Conservation (phyloP, 2,113 vertebrate genomes). For the Pampusana beccarii region DNA sequence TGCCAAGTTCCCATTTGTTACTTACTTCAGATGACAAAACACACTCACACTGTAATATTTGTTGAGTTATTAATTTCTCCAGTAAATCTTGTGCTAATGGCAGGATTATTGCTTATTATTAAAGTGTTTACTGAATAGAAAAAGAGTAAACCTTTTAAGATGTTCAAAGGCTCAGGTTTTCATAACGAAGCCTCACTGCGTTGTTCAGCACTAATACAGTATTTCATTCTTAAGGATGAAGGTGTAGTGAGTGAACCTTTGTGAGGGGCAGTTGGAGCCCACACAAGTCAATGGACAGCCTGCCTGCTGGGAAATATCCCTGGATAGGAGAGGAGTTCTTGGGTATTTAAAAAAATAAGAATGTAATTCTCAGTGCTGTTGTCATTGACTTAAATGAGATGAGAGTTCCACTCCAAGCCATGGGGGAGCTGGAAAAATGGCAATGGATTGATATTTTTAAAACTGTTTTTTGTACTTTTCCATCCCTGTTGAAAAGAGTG, state of each 20-base stretch:
- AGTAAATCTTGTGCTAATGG: neutral
- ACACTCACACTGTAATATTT: neutral
- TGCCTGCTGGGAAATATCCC: neutral
- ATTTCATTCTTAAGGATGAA: neutral
- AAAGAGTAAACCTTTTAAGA: neutral
- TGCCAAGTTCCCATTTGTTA: neutral
- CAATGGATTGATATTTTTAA: neutral
- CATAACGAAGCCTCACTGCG: neutral
- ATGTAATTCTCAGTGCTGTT: neutral
- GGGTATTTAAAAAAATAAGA: neutral
- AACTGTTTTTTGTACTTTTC: fast-evolving
- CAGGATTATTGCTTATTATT: neutral
- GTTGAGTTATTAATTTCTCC: neutral
- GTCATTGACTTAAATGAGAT: neutral
- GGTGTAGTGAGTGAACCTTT: neutral
- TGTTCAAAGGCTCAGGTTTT: neutral
- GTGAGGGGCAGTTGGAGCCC: neutral
- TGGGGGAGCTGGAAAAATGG: neutral
- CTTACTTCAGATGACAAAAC: neutral
- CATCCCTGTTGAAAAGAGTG: neutral
- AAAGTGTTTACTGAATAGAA: neutral
- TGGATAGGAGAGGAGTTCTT: neutral
- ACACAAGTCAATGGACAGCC: fast-evolving
- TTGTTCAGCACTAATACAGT: neutral
- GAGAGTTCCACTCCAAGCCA: neutral